Base-by-base conservation (phyloP, 2,113 vertebrate genomes). In the Eidolon helvum region DNA sequence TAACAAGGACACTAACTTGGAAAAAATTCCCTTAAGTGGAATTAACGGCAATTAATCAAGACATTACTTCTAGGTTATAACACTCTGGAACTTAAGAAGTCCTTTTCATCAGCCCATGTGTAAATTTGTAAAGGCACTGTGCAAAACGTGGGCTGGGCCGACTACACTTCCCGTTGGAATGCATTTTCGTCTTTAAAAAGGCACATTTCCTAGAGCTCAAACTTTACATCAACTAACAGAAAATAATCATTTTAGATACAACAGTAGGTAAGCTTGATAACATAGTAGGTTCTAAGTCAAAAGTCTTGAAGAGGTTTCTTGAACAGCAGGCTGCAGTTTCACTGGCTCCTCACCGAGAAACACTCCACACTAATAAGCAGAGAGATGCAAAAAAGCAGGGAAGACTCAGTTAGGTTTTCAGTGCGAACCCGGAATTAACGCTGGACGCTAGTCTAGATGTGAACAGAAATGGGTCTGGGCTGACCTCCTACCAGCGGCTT, bases 251-350 rank as follows among this genome's bases (percentile, higher is more conserved):
- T 98, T 98, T 91, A 95, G 93, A 97, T 95, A 97, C 40, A 94
- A 91, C 97, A 97, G 96, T 74, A 98, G 89, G 61, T 35, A 82
- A 97, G 96, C 97, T 97, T 93, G 96, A 87, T 94, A 97, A 94
- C 22, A 95, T 95, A 98, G 98, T 96, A 97, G 98, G 98, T 87
- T 96, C 90, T 96, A 82, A 97, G 97, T 84, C n/a, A 82, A 95
- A 89, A 96, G 95, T 96, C 96, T 96, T 66, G 69, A 95, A 61
- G 97, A 65, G 86, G 95, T 80, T 94, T 96, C 92, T 87, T 18
- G 33, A 96, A 95, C 79, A 0, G 96, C 61, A 21, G 45, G 40
- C 77, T 35, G 1, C 57, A 80, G 83, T 24, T 85, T 86, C 97
- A 78, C 79, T n/a, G 15, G n/a, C 0, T 50, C 90, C 82, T 99